phyloP scores from a whole-genome alignment of 2,797 vertebrate genomes.

The Salarias fasciatus region DNA sequence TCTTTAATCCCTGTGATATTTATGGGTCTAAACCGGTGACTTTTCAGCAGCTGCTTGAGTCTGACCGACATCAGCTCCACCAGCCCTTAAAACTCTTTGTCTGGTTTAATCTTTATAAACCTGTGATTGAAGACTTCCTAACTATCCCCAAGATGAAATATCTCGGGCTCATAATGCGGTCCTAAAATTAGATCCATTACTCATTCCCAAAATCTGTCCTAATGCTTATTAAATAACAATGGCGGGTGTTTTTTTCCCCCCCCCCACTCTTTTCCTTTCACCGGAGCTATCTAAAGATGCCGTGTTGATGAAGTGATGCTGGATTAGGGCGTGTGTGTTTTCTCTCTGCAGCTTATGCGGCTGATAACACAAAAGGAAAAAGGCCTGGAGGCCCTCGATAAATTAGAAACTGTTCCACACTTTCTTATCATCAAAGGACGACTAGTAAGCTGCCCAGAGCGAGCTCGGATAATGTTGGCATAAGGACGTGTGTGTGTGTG shows the following conservation, averaged over 20 bases:
- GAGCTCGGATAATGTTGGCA: constrained; percentile 47
- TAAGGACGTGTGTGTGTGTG: constrained; percentile 23
- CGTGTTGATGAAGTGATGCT: constrained; percentile 42
- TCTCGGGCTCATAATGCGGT: constrained; percentile 28
- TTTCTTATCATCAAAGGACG: constrained; percentile 73
- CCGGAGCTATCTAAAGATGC: constrained; percentile 39
- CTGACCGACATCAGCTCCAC: constrained; percentile 33
- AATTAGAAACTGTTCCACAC: constrained; percentile 68
- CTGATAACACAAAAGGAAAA: constrained; percentile 63
- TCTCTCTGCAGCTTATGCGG: constrained; percentile 45
- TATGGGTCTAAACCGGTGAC: too few species aligned
- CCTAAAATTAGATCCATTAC: constrained; percentile 60
- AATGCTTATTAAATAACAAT: constrained; percentile 53
- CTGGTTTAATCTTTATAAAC: constrained; percentile 53
- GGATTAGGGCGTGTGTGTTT: constrained; percentile 58
- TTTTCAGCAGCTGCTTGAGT: too few species aligned
- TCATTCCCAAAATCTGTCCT: constrained; percentile 39
- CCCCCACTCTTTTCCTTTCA: constrained; percentile 19
- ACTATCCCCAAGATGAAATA: constrained; percentile 28
- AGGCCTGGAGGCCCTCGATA: constrained; percentile 58
- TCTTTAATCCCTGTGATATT: too few species aligned
- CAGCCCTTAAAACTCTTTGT: constrained; percentile 24
- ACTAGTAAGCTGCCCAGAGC: constrained; percentile 52
- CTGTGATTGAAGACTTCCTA: constrained; percentile 39
- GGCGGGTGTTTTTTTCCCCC: neutral